Conservation (phyloP, 2,113 vertebrate species). For the Oncorhynchus nerka region DNA sequence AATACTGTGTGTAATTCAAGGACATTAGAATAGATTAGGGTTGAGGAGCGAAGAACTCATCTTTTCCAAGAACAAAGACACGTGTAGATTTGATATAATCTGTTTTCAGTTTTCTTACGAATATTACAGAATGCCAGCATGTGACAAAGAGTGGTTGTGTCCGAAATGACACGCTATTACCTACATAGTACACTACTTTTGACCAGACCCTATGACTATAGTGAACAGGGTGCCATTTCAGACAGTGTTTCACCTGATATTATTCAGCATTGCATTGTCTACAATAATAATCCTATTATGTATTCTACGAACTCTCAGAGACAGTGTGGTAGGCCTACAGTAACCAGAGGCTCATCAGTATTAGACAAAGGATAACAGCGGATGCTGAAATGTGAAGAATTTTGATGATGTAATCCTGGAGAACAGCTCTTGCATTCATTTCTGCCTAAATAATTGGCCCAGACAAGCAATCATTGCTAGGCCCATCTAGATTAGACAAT, state of each 20-base stretch:
- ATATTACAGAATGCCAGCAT: not conserved
- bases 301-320: too few relatives aligned
- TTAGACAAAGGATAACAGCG: not conserved
- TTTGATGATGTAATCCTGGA: not conserved
- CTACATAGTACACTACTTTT: too few relatives aligned
- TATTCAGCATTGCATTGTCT: not conserved
- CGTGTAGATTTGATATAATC: not conserved
- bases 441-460: not conserved
- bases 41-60: too few relatives aligned
- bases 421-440: not conserved
- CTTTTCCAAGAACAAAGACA: not conserved
- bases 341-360: not conserved
- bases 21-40: not conserved
- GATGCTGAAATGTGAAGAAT: not conserved
- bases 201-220: too few relatives aligned
- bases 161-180: too few relatives aligned
- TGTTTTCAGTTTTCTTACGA: not conserved
- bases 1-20: not conserved
- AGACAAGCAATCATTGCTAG: not conserved
- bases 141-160: not conserved
- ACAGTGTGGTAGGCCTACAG: not conserved
- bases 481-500: not conserved
- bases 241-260: not conserved
- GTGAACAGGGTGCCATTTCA: too few relatives aligned
- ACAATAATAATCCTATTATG: too few relatives aligned